A percentile compares a stretch with the other conserved stretches of the same genome.
phyloP scores from a whole-genome alignment of 2,888 invertebrate genomes.

The Ditylenchus weischeri region DNA sequence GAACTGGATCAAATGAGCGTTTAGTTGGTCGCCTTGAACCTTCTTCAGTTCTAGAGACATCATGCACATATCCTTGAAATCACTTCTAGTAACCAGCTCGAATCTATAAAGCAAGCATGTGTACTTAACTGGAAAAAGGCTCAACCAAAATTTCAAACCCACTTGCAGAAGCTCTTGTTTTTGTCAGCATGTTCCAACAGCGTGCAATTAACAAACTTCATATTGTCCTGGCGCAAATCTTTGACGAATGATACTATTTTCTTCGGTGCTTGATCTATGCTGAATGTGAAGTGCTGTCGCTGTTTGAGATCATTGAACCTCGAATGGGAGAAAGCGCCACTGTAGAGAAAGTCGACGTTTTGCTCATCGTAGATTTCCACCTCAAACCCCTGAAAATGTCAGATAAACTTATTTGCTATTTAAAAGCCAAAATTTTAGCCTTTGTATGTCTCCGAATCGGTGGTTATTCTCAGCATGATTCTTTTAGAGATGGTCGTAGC shows the following conservation, averaged over 20 bases:
- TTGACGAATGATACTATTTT: background rate
- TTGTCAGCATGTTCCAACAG: background rate
- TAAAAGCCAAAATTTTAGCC: no score
- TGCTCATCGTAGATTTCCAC: constrained; percentile 6
- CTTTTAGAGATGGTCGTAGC: no score
- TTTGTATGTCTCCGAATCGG: no score
- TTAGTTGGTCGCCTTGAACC: background rate
- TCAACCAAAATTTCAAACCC: no score
- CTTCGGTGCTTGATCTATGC: background rate
- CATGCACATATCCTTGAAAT: constrained; percentile 5
- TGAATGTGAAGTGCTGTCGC: constrained; percentile 4
- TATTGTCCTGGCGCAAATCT: background rate
- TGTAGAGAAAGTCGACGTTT: constrained; percentile 8
- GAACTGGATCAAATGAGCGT: background rate
- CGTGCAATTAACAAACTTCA: background rate
- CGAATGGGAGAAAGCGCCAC: background rate
- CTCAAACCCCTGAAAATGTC: constrained; percentile 4
- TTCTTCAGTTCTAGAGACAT: constrained; percentile 4
- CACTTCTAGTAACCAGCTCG: background rate
- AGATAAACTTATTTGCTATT: no score
- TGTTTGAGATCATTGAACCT: constrained; percentile 4
- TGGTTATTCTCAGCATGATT: no score
- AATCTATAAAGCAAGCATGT: background rate
- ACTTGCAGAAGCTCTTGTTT: background rate
- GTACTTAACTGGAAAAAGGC: no score